Evolutionary conservation across 2,888 invertebrate genomes (phyloP).

Genomic region (Choreutis nemorana): DNA sequence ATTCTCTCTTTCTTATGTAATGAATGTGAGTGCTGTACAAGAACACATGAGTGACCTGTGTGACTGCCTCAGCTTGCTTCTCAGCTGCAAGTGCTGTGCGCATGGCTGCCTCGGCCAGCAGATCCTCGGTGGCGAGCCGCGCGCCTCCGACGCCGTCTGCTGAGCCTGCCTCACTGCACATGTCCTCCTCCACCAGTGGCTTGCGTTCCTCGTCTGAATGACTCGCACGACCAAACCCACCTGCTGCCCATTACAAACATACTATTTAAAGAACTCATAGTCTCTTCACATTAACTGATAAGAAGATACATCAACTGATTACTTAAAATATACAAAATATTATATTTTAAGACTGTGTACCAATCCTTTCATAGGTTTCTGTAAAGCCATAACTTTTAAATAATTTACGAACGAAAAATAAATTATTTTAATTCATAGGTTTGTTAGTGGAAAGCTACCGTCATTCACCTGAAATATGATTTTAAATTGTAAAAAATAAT

Average conservation of each 20-base stretch:
- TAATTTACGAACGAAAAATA: too few species aligned
- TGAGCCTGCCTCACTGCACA: slow-evolving; percentile 47
- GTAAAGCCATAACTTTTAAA: neutral
- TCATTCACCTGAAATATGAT: too few species aligned
- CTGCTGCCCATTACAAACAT: slow-evolving; percentile 8
- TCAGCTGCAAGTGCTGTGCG: slow-evolving; percentile 51
- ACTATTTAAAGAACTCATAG: neutral
- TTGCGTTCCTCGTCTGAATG: slow-evolving; percentile 44
- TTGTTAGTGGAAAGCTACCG: too few species aligned
- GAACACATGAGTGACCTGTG: too few species aligned
- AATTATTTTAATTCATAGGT: too few species aligned
- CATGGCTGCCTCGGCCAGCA: slow-evolving; percentile 56
- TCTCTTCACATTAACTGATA: neutral
- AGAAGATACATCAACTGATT: neutral
- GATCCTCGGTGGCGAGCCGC: slow-evolving; percentile 41
- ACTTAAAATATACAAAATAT: neutral
- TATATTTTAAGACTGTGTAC: neutral
- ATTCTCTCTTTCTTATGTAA: too few species aligned
- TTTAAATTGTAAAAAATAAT: neutral
- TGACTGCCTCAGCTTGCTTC: slow-evolving; percentile 50
- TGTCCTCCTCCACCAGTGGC: slow-evolving; percentile 38
- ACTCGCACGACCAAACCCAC: slow-evolving; percentile 14
- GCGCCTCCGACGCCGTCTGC: slow-evolving; percentile 12
- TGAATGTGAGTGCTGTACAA: too few species aligned
- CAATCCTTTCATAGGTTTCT: neutral